Evolutionary conservation across 2,888 invertebrate species (phyloP).

Genomic region (Nomada goodeniana): DNA sequence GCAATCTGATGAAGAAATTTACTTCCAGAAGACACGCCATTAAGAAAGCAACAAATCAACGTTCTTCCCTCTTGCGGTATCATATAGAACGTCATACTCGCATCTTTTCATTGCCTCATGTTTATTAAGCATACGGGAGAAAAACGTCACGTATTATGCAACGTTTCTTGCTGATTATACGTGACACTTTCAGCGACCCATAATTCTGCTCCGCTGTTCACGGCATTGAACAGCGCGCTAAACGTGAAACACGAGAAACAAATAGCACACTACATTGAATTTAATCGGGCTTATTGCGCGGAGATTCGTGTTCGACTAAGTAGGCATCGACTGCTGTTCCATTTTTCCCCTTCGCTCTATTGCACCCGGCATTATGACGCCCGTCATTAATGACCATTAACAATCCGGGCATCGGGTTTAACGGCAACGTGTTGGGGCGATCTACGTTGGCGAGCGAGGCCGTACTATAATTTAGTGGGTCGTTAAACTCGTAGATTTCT

Average conservation of each 20-base stretch:
- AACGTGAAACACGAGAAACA: neutral
- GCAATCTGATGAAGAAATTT: no score
- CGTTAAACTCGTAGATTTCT: constrained; percentile 62
- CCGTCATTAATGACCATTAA: constrained; percentile 59
- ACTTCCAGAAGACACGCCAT: no score
- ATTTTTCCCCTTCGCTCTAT: constrained; percentile 46
- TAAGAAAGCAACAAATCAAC: no score
- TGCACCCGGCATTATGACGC: constrained; percentile 43
- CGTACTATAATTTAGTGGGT: constrained; percentile 60
- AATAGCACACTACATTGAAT: neutral
- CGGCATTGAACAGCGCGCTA: neutral
- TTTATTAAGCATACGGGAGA: neutral
- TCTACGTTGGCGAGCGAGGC: constrained; percentile 14
- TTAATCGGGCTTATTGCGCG: constrained; percentile 19
- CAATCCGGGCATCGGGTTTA: constrained; percentile 50
- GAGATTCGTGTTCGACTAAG: constrained; percentile 27
- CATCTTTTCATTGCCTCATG: neutral
- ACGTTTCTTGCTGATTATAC: constrained; percentile 5
- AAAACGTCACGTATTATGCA: neutral
- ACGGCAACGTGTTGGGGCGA: constrained; percentile 41
- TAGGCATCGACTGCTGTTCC: constrained; percentile 18
- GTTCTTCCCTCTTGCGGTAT: no score
- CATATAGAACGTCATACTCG: neutral
- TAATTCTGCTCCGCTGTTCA: neutral
- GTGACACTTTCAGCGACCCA: constrained; percentile 6